Percentiles rank a stretch among this genome's conserved stretches.
Conservation (phyloP, 2,797 vertebrate species). For the Tokudaia tokunoshimensis region DNA sequence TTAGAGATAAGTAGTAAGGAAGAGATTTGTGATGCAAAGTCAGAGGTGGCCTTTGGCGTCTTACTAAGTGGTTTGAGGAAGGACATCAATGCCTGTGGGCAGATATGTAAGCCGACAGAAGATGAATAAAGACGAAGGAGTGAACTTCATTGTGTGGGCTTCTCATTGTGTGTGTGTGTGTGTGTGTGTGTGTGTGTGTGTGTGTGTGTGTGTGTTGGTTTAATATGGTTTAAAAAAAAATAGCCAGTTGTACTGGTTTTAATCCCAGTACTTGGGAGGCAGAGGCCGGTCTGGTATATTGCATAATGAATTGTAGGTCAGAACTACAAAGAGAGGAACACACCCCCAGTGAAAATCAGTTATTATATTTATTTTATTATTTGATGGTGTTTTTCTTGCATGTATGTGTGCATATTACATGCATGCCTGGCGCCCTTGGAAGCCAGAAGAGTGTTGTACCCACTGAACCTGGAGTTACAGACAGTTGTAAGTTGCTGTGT, state of each 20-base stretch:
- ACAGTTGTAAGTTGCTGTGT: neutral
- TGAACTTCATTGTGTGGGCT: neutral
- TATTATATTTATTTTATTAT: neutral
- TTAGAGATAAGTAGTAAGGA: neutral
- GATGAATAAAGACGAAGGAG: neutral
- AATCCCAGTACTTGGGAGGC: neutral
- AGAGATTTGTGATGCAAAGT: neutral
- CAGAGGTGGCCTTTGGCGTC: neutral
- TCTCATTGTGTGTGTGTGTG: neutral
- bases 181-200: neutral
- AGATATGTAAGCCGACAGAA: neutral
- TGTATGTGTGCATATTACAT: neutral
- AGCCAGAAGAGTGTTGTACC: neutral
- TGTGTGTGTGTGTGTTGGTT: neutral
- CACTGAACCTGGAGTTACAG: neutral
- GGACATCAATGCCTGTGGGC: neutral
- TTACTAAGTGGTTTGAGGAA: neutral
- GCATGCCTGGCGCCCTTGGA: neutral
- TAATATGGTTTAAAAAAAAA: neutral
- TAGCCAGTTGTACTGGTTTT: neutral
- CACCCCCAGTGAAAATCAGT: neutral
- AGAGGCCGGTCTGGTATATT: neutral
- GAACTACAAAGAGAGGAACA: neutral
- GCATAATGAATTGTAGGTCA: neutral
- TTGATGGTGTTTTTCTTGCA: neutral